phyloP scores from a whole-genome alignment of 2,888 invertebrate genomes.

The Scaeva pyrastri region DNA sequence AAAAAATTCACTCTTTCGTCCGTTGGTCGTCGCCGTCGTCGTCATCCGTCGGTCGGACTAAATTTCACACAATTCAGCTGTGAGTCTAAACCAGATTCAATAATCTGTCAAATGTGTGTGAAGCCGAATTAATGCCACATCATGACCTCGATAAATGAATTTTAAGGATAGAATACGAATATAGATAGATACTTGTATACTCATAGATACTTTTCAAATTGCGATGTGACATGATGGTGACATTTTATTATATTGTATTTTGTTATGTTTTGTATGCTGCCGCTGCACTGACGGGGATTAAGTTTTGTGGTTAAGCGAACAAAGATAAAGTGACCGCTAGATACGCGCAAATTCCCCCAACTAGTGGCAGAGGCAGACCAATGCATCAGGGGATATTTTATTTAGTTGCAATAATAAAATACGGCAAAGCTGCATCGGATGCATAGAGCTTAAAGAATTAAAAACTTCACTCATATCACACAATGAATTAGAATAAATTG shows the following conservation, averaged over 20 bases:
- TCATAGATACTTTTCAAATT: not conserved
- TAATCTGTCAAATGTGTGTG: constrained; percentile 64
- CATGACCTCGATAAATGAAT: constrained; percentile 44
- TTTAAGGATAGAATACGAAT: constrained; percentile 5
- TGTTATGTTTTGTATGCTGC: constrained; percentile 14
- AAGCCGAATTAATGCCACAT: constrained; percentile 64
- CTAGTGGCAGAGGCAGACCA: not conserved
- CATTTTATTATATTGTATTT: constrained; percentile 1
- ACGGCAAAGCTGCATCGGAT: not conserved
- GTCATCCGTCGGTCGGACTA: constrained; percentile 2
- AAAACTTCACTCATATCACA: no score
- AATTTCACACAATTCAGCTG: constrained; percentile 27
- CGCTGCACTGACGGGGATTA: constrained; percentile 38
- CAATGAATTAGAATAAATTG: no score
- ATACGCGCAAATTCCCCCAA: constrained; percentile 2
- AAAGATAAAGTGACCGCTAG: constrained; percentile 45
- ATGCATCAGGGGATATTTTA: no score
- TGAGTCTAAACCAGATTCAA: constrained; percentile 50
- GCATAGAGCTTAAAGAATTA: no score
- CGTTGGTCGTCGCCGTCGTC: no score
- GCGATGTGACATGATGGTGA: constrained; percentile 28
- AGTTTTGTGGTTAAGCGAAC: constrained; percentile 48
- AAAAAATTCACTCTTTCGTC: no score
- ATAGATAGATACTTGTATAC: not conserved
- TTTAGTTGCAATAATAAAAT: no score